Evolutionary conservation across 1,140 invertebrate species (phyloP).

Genomic region (Drosophila kohkoa): DNA sequence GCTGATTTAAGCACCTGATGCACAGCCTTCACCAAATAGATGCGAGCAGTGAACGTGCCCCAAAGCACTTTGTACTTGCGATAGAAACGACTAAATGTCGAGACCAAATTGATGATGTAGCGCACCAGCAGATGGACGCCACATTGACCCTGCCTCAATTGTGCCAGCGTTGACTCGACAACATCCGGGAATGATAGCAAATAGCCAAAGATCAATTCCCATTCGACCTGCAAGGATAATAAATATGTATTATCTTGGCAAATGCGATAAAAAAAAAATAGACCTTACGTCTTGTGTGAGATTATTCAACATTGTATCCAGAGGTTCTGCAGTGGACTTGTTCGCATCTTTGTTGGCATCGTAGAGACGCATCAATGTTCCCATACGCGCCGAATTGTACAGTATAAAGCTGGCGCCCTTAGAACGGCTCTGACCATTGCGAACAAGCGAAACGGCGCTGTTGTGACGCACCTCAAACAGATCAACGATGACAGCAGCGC

Average conservation of each 20-base stretch:
- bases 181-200: slow-evolving; percentile 87
- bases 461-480: slow-evolving; percentile 87
- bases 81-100: slow-evolving; percentile 90
- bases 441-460: slow-evolving; percentile 60
- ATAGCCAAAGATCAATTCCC: slow-evolving; percentile 89
- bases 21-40: slow-evolving; percentile 88
- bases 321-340: slow-evolving; percentile 64
- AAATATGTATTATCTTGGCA: not conserved
- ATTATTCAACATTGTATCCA: slow-evolving; percentile 84
- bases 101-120: slow-evolving; percentile 88
- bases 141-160: slow-evolving; percentile 85
- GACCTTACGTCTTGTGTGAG: slow-evolving; percentile 87
- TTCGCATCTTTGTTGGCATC: slow-evolving; percentile 57
- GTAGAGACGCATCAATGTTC: slow-evolving; percentile 88
- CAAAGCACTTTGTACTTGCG: slow-evolving; percentile 86
- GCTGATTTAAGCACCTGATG: slow-evolving; percentile 87
- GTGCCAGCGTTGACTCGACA: slow-evolving; percentile 86
- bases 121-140: slow-evolving; percentile 88
- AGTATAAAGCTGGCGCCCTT: slow-evolving; percentile 88
- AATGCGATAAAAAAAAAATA: not conserved
- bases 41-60: slow-evolving; percentile 87
- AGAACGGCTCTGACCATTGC: slow-evolving; percentile 79
- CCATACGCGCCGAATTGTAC: slow-evolving; percentile 90
- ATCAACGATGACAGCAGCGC: slow-evolving; percentile 88
- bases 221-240: slow-evolving; percentile 85